Conservation (phyloP, 2,888 invertebrate species). For the Odontocerum albicorne region DNA sequence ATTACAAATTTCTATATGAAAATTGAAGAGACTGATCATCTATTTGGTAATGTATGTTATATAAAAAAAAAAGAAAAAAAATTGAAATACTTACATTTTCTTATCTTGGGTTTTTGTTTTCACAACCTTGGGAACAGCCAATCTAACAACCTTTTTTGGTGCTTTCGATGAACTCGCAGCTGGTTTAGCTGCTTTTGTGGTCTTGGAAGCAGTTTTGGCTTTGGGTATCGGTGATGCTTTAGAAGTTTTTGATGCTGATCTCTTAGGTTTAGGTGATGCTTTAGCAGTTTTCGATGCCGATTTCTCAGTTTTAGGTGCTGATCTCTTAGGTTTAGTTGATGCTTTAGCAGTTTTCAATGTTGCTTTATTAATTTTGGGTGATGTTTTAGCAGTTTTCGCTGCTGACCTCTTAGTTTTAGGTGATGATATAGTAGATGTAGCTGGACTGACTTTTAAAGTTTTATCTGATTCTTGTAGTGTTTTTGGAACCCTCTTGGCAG, state of each 20-base stretch:
- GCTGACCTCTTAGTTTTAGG: constrained; percentile 2
- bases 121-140: too few relatives aligned
- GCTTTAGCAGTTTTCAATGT: constrained; percentile 2
- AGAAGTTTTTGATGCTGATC: background rate
- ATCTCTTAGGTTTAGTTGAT: background rate
- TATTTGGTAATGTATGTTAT: too few relatives aligned
- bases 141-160: background rate
- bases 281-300: constrained; percentile 7
- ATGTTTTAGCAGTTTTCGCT: background rate
- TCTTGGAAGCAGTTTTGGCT: constrained; percentile 2
- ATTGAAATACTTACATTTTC: constrained; percentile 1
- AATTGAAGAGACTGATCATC: too few relatives aligned
- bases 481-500: background rate
- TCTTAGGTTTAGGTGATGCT: background rate
- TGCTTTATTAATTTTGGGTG: background rate
- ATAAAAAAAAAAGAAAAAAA: too few relatives aligned
- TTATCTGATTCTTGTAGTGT: too few relatives aligned
- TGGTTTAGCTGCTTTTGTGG: background rate
- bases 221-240: background rate
- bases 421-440: too few relatives aligned
- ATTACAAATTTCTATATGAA: too few relatives aligned
- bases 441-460: too few relatives aligned
- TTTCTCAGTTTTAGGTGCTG: constrained; percentile 6
- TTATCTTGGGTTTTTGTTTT: constrained; percentile 8
- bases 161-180: background rate